Percentiles rank a stretch among this genome's conserved stretches.
Conservation (phyloP, 2,888 invertebrate genomes). For the Thecophora atra region DNA sequence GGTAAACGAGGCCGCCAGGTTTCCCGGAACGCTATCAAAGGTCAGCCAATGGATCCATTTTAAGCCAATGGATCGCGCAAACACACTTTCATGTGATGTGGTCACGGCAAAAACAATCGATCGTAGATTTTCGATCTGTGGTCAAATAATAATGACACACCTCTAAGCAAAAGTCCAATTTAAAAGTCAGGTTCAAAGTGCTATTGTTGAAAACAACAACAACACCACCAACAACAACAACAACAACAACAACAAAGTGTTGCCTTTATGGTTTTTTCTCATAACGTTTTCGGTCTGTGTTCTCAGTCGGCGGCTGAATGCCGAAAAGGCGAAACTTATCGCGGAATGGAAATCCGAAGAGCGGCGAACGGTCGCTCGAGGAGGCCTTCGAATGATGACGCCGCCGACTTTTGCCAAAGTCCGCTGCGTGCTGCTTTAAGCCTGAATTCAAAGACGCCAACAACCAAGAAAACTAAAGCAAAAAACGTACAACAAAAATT, state of each 20-base stretch:
- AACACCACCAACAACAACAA: not conserved
- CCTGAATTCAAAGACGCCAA: not conserved
- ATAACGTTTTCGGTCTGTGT: too few species aligned
- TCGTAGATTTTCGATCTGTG: too few species aligned
- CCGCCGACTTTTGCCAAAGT: not conserved
- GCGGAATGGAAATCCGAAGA: not conserved
- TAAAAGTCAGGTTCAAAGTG: constrained; percentile 19
- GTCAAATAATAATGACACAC: too few species aligned
- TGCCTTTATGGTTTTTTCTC: too few species aligned
- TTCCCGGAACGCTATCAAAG: too few species aligned
- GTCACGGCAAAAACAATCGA: too few species aligned
- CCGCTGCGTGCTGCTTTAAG: not conserved
- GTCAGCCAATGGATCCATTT: too few species aligned
- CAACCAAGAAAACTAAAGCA: not conserved
- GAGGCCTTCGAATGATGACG: not conserved
- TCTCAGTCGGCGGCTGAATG: too few species aligned
- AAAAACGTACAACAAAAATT: not conserved
- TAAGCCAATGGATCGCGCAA: too few species aligned
- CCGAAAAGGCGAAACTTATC: not conserved
- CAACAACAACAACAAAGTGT: too few species aligned
- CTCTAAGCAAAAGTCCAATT: not conserved
- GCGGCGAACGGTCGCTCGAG: not conserved
- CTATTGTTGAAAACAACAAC: constrained; percentile 8
- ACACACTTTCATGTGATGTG: too few species aligned
- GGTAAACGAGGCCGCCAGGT: too few species aligned